phyloP scores from a whole-genome alignment of 1,140 invertebrate genomes.

The Drosophila lowei region DNA sequence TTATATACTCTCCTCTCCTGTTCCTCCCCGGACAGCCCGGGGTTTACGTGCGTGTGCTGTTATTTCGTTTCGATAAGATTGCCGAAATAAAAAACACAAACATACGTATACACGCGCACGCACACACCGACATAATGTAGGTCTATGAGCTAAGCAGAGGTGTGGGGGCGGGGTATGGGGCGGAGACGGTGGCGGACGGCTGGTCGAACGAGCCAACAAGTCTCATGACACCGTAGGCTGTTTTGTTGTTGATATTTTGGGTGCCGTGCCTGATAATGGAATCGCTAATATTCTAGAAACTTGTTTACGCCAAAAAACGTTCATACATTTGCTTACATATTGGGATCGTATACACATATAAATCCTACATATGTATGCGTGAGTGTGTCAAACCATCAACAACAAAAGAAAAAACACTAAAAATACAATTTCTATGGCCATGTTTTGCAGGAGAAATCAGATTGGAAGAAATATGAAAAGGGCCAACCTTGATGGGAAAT shows the following conservation, averaged over 20 bases:
- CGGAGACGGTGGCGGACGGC: background rate
- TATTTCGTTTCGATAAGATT: conserved; percentile 63
- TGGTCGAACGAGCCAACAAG: conserved; percentile 36
- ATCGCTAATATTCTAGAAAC: conserved; percentile 78
- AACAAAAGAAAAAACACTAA: conserved; percentile 36
- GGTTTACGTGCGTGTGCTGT: conserved; percentile 18
- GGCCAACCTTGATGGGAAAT: background rate
- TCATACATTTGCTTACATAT: conserved; percentile 55
- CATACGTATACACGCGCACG: conserved; percentile 14
- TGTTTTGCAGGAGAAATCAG: background rate
- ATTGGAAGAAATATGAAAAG: too few relatives aligned
- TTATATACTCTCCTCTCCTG: too few relatives aligned
- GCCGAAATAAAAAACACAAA: conserved; percentile 59
- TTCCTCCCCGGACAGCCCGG: background rate
- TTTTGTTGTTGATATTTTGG: conserved; percentile 45
- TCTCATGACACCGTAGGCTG: conserved; percentile 49
- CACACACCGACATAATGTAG: background rate
- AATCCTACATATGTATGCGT: conserved; percentile 7
- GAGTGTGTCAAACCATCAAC: background rate
- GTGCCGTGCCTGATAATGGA: conserved; percentile 65
- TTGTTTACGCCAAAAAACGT: conserved; percentile 74
- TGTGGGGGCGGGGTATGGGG: conserved; percentile 6
- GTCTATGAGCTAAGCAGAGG: background rate
- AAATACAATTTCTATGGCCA: conserved; percentile 46
- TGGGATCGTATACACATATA: conserved; percentile 7